phyloP scores from a whole-genome alignment of 2,797 vertebrate genomes.

The Lycodopsis pacificus region DNA sequence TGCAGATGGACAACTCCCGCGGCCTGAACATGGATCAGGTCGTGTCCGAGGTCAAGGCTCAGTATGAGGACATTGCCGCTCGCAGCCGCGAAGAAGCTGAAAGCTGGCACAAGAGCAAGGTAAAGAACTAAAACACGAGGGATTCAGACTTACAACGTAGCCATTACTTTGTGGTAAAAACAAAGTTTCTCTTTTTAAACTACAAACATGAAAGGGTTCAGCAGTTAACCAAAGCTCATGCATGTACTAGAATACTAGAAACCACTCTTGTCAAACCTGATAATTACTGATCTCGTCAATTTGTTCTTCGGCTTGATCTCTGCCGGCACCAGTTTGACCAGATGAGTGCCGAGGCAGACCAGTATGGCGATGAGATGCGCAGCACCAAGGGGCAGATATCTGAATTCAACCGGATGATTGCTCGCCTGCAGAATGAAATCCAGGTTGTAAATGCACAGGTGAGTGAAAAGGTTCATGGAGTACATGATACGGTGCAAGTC shows the following conservation, averaged over 20 bases:
- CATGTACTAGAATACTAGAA: neutral
- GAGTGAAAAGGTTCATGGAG: constrained; percentile 6
- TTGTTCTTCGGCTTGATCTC: constrained; percentile 18
- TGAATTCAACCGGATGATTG: constrained; percentile 74
- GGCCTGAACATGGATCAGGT: constrained; percentile 82
- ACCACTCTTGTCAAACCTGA: neutral
- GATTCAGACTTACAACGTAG: neutral
- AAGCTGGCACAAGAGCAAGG: constrained; percentile 89
- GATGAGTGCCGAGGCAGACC: constrained; percentile 61
- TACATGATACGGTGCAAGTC: neutral
- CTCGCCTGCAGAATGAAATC: constrained; percentile 72
- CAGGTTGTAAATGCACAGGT: constrained; percentile 71
- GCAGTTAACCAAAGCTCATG: neutral
- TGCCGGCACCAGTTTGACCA: constrained; percentile 73
- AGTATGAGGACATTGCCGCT: constrained; percentile 79
- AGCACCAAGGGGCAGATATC: constrained; percentile 71
- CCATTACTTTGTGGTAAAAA: neutral
- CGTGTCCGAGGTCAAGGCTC: constrained; percentile 78
- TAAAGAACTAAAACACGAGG: constrained; percentile 53
- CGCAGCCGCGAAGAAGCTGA: constrained; percentile 87
- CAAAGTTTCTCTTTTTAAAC: neutral
- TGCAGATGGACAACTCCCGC: constrained; percentile 88
- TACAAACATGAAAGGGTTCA: neutral
- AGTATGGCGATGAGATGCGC: constrained; percentile 63
- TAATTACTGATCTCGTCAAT: constrained; percentile 10